phyloP scores from a whole-genome alignment of 2,888 invertebrate species.

The Drosophila pseudotakahashii region DNA sequence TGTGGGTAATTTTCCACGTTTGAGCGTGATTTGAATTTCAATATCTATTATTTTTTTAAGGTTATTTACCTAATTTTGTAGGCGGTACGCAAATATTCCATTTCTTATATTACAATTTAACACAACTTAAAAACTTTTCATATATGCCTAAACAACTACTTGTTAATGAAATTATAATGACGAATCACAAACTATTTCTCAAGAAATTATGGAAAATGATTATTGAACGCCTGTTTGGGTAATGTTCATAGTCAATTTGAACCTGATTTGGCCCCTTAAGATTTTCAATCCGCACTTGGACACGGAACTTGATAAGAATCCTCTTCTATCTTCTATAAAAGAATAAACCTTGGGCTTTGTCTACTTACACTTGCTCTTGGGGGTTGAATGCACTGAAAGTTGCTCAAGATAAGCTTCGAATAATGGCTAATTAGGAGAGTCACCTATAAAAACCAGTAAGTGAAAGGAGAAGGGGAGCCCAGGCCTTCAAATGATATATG shows the following conservation, averaged over 20 bases:
- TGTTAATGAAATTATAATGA: not conserved
- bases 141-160: constrained; percentile 9
- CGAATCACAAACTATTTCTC: not conserved
- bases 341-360: constrained; percentile 13
- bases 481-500: constrained; percentile 5
- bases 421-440: constrained; percentile 11
- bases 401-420: constrained; percentile 16
- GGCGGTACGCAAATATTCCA: not conserved
- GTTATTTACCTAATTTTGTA: not conserved
- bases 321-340: constrained; percentile 11
- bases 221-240: constrained; percentile 1
- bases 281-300: constrained; percentile 14
- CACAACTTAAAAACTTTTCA: constrained; percentile 3
- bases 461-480: not conserved
- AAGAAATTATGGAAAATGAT: not conserved
- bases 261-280: not conserved
- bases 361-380: constrained; percentile 26
- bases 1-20: not conserved
- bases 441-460: not conserved
- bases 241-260: not conserved
- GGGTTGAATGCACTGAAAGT: constrained; percentile 29
- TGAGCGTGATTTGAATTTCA: not conserved
- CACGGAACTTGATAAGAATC: constrained; percentile 31
- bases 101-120: not conserved
- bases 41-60: not conserved